Conservation (phyloP, 2,113 vertebrate species). For the Xiphophorus hellerii region DNA sequence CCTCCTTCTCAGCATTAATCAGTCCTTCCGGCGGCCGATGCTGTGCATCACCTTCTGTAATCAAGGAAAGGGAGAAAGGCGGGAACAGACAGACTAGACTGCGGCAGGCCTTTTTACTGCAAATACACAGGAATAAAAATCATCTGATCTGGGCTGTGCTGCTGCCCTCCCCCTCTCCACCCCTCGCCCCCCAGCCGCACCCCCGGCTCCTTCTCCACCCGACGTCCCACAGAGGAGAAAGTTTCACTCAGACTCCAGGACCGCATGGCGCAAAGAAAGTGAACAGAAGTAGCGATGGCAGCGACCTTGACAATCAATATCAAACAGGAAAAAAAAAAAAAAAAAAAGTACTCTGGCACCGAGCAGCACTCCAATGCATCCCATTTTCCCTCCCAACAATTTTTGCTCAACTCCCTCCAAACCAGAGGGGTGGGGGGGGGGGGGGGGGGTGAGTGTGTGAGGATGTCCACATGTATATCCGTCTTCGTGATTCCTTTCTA, state of each 20-base stretch:
- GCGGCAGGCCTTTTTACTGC: conserved; percentile 7
- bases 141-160: conserved; percentile 16
- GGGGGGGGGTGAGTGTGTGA: neutral
- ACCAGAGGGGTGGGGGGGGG: neutral
- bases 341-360: neutral
- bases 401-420: neutral
- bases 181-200: neutral
- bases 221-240: conserved; percentile 16
- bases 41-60: conserved; percentile 59
- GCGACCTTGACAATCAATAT: conserved; percentile 28
- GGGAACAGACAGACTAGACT: conserved; percentile 28
- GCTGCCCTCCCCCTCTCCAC: neutral
- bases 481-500: conserved; percentile 34
- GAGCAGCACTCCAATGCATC: neutral
- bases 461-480: conserved; percentile 10
- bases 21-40: conserved; percentile 43
- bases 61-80: conserved; percentile 29
- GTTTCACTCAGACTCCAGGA: conserved; percentile 18
- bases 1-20: conserved; percentile 61
- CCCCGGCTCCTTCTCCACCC: neutral
- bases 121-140: conserved; percentile 34
- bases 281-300: conserved; percentile 3
- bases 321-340: neutral
- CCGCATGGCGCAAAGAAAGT: conserved; percentile 1
- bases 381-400: neutral